Base-by-base conservation (phyloP, 1,140 invertebrate genomes). In the Hyles euphorbiae region DNA sequence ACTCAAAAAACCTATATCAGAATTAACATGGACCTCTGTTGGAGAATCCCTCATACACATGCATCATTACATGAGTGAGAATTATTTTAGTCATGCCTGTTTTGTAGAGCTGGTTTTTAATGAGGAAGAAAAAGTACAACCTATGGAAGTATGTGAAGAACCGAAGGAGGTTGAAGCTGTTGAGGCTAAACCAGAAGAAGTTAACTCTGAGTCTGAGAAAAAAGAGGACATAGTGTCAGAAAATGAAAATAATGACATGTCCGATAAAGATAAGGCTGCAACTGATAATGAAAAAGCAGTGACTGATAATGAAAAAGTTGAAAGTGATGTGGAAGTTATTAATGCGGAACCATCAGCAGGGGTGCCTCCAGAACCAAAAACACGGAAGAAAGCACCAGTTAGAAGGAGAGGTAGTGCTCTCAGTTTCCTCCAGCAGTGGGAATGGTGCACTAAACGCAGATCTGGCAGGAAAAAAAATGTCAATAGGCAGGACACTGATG, bases 361-460 rank as follows among this genome's bases (percentile, higher is more conserved):
- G 43, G 65, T 57, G 44, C 58, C 58, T 34, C 54, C 70, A 47
- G 76, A 84, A 32, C 65, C 63, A 8, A 92, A 90, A 67, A 86
- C 88, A 51, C 81, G 74, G 34, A 91, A 90, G 60, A 93, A 92
- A 72, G 71, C 89, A 5, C 90, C 91, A 43, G 92, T 90, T 11
- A 90, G 93, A 63, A 87, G 94, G 36, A 90, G 93, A 81, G 89
- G 92, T 7, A 94, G 93, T 77, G 92, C 92, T 34, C 76, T 94
- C 0, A 92, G 91, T 44, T 91, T 94, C 61, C 80, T 94, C 5
- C 92, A 95, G 64, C 92, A 93, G 63, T 93, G 93, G 91, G 92
- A 93, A 33, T 94, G 93, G 92, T 93, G 94, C 66, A 94, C 91
- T 60, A 94, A 94, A 76, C 83, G 94, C 56, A 89, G 94, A 66